These are phyloP conservation scores for Oncorhynchus gorbuscha DNA, from an alignment of 2,113 vertebrate genomes.

Conservation along the genomic window DNA sequence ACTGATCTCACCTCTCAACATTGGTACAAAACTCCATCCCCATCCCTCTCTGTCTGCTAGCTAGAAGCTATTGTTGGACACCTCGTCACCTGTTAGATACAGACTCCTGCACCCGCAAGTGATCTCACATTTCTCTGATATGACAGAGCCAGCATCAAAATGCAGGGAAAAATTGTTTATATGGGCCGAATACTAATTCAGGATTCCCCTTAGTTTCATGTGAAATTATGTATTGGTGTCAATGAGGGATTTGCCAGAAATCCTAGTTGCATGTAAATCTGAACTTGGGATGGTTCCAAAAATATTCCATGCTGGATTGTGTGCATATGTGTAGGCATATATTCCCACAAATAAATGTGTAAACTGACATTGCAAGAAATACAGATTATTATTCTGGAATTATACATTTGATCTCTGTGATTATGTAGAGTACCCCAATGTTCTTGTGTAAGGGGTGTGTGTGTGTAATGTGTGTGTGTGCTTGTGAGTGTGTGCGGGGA, in stretches of 20 bases:
- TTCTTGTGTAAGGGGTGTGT: not conserved
- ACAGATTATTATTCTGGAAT: too few species aligned
- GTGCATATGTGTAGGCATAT: too few species aligned
- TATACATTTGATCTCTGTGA: not conserved
- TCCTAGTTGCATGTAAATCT: not conserved
- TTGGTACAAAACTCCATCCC: conserved; percentile 44
- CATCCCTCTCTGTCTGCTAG: conserved; percentile 9
- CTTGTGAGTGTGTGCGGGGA: conserved; percentile 1
- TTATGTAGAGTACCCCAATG: not conserved
- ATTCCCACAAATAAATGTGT: too few species aligned
- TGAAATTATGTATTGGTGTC: conserved; percentile 1
- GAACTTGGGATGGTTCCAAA: too few species aligned
- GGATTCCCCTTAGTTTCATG: not conserved
- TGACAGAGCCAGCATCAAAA: not conserved
- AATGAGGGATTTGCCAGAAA: not conserved
- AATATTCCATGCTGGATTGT: too few species aligned
- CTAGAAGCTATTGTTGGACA: conserved; percentile 24
- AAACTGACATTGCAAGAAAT: too few species aligned
- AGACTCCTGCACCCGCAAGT: not conserved
- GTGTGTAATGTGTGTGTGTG: conserved; percentile 20
- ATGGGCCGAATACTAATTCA: not conserved
- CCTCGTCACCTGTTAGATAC: conserved; percentile 29
- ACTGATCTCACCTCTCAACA: conserved; percentile 49
- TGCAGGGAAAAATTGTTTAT: not conserved
- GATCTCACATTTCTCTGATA: not conserved